Evolutionary conservation across 2,888 invertebrate genomes (phyloP).

Genomic region (Diarsia mendica): DNA sequence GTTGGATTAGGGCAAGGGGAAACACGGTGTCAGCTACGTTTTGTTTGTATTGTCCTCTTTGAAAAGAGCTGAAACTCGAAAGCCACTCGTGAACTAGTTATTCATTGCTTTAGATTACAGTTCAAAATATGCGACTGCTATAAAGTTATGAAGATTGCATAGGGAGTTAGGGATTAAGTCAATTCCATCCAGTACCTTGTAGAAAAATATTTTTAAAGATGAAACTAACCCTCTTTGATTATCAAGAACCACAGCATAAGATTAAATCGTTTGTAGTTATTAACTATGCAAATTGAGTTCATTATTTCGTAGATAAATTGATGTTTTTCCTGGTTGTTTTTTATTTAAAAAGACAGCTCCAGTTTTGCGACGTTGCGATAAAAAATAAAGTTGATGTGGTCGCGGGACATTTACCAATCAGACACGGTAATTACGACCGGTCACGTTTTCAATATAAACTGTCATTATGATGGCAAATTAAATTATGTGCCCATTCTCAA

Average conservation of each 20-base stretch:
- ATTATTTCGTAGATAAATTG: constrained; percentile 34
- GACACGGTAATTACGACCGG: constrained; percentile 76
- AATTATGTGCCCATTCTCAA: constrained; percentile 62
- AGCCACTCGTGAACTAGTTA: constrained; percentile 62
- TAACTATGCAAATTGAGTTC: constrained; percentile 24
- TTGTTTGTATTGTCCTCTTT: constrained; percentile 66
- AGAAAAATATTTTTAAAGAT: neutral
- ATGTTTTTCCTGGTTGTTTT: constrained; percentile 14
- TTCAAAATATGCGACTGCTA: constrained; percentile 62
- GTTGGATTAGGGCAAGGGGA: constrained; percentile 78
- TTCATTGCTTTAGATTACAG: constrained; percentile 58
- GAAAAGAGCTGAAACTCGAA: constrained; percentile 43
- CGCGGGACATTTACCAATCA: constrained; percentile 76
- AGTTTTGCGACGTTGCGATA: constrained; percentile 47
- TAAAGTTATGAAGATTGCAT: constrained; percentile 72
- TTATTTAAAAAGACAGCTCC: constrained; percentile 28
- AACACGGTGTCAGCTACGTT: constrained; percentile 77
- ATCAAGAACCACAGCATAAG: neutral
- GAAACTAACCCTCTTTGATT: neutral
- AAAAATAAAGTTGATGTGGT: constrained; percentile 49
- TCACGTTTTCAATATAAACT: constrained; percentile 80
- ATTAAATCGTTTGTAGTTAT: neutral
- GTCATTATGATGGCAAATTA: constrained; percentile 72
- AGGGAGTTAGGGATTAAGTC: constrained; percentile 73
- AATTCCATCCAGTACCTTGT: constrained; percentile 3